Evolutionary conservation across 2,113 vertebrate genomes (phyloP).

Genomic region (Myotis yumanensis): DNA sequence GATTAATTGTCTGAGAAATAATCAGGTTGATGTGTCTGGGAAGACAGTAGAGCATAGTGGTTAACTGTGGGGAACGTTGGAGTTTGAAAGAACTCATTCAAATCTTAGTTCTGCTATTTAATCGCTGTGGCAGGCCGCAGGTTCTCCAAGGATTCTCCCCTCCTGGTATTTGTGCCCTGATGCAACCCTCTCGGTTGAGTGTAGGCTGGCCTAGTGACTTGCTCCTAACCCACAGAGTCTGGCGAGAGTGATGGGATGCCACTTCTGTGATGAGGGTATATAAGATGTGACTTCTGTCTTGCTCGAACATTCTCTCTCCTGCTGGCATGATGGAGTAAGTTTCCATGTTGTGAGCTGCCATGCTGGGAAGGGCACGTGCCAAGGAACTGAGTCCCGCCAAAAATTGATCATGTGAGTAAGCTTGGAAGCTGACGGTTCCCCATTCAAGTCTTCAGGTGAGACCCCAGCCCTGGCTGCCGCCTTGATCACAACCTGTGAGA

Average conservation of each 20-base stretch:
- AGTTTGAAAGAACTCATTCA: neutral
- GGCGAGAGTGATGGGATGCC: neutral
- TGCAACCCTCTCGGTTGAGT: neutral
- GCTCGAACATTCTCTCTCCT: neutral
- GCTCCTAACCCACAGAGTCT: neutral
- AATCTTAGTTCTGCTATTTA: neutral
- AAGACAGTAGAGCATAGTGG: neutral
- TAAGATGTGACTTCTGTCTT: neutral
- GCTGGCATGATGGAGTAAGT: neutral
- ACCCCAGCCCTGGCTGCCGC: neutral
- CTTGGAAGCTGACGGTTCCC: neutral
- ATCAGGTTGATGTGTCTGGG: constrained; percentile 8
- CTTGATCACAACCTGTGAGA: neutral
- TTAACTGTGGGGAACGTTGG: neutral
- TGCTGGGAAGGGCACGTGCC: neutral
- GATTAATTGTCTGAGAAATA: constrained; percentile 29
- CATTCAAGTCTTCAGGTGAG: neutral
- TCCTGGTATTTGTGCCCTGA: neutral
- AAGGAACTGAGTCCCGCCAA: neutral
- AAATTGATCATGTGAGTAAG: neutral
- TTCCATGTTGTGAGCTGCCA: neutral
- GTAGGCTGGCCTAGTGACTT: neutral
- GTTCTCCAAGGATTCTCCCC: neutral
- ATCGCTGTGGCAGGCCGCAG: neutral
- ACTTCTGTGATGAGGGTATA: neutral